Evolutionary conservation across 2,113 vertebrate genomes (phyloP).

Genomic region (Megalops atlanticus): DNA sequence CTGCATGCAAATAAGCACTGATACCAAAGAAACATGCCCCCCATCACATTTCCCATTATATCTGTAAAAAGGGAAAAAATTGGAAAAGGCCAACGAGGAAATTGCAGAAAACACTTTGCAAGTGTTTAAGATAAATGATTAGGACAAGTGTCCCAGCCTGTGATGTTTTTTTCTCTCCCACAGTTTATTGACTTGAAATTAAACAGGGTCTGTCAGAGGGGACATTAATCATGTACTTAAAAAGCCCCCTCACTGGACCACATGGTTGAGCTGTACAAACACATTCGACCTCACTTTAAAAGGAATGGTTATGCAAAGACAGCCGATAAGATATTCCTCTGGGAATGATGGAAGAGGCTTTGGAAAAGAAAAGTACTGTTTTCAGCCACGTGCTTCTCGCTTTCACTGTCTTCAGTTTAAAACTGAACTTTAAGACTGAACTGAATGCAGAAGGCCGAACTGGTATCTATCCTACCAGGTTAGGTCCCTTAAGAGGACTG

Average conservation of each 20-base stretch:
- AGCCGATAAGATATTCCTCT: neutral
- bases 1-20: neutral
- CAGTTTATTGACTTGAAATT: constrained; percentile 13
- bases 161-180: constrained; percentile 17
- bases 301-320: constrained; percentile 3
- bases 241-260: neutral
- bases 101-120: neutral
- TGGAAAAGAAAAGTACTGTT: neutral
- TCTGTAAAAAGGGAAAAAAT: neutral
- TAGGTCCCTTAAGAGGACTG: neutral
- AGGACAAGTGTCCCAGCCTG: constrained; percentile 10
- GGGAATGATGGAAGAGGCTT: neutral
- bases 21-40: neutral
- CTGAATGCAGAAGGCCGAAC: neutral
- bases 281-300: neutral
- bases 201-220: constrained; percentile 18
- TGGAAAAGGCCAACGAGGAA: neutral
- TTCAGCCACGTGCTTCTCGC: neutral
- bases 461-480: neutral
- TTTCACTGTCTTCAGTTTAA: neutral
- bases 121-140: neutral
- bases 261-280: constrained; percentile 3
- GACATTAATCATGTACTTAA: constrained; percentile 19
- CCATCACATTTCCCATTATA: neutral
- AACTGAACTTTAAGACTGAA: too few relatives aligned